These are phyloP conservation scores for Psylliodes chrysocephalus DNA, from an alignment of 2,888 invertebrate genomes.

Conservation along the genomic window DNA sequence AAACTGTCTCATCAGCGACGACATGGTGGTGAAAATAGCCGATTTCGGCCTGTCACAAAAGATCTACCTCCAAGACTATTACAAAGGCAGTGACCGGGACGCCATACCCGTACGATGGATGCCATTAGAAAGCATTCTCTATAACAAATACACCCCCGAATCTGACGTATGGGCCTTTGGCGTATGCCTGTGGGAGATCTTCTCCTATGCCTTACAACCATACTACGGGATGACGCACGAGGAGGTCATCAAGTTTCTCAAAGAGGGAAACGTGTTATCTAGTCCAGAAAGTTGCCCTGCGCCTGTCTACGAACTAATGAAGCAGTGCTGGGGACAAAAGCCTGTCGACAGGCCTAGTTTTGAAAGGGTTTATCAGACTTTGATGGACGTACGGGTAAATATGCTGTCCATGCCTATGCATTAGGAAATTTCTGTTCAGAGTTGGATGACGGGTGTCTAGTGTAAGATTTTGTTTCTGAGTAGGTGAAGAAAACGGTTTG, in stretches of 20 bases:
- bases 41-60: constrained; percentile 97
- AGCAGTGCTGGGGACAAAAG: constrained; percentile 91
- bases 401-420: constrained; percentile 52
- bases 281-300: constrained; percentile 92
- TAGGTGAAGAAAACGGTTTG: too few relatives aligned
- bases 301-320: constrained; percentile 91
- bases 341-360: constrained; percentile 89
- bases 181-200: constrained; percentile 96
- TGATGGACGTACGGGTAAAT: constrained; percentile 63
- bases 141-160: constrained; percentile 95
- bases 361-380: constrained; percentile 80
- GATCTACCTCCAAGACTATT: constrained; percentile 94
- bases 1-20: constrained; percentile 93
- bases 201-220: constrained; percentile 94
- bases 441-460: too few relatives aligned
- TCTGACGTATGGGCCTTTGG: constrained; percentile 99
- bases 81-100: constrained; percentile 94
- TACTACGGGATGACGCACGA: constrained; percentile 98
- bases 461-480: too few relatives aligned
- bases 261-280: constrained; percentile 90
- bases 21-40: constrained; percentile 95
- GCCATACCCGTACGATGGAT: constrained; percentile 98
- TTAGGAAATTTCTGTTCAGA: constrained; percentile 24
- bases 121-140: constrained; percentile 95
- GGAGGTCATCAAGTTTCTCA: constrained; percentile 93